These are phyloP conservation scores for Chiloscyllium punctatum DNA, from an alignment of 2,797 vertebrate species.

Conservation along the genomic window DNA sequence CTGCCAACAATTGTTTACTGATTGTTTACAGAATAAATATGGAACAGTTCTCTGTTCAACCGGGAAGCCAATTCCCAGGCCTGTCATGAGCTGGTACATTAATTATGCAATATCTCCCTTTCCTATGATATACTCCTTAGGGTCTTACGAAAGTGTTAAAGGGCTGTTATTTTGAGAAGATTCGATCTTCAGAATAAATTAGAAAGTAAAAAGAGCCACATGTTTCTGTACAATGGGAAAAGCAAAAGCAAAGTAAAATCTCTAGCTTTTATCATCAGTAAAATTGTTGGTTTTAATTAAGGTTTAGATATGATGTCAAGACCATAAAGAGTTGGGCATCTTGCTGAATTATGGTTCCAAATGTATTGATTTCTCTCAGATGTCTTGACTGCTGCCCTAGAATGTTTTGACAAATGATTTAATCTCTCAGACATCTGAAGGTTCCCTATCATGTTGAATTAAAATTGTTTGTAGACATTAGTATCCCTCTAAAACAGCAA, in stretches of 20 bases:
- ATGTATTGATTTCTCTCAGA: no score
- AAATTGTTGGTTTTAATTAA: neutral
- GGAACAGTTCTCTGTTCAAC: neutral
- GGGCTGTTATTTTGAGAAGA: neutral
- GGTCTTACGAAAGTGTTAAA: neutral
- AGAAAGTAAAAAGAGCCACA: neutral
- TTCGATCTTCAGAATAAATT: neutral
- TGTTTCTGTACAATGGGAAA: neutral
- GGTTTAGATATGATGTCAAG: neutral
- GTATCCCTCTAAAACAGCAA: neutral
- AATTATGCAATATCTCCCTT: neutral
- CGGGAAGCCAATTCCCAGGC: neutral
- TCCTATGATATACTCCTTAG: neutral
- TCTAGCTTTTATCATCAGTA: neutral
- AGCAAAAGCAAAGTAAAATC: neutral
- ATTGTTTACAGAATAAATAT: conserved; percentile 11
- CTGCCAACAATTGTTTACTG: neutral
- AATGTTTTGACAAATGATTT: neutral
- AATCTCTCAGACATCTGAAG: neutral
- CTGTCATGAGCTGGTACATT: neutral
- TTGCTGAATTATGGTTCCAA: neutral
- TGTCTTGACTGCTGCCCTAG: no score
- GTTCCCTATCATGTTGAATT: neutral
- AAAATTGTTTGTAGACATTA: neutral
- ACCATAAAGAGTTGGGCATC: neutral